Evolutionary conservation across 2,113 vertebrate species (phyloP).

Genomic region (Neotoma lepida): DNA sequence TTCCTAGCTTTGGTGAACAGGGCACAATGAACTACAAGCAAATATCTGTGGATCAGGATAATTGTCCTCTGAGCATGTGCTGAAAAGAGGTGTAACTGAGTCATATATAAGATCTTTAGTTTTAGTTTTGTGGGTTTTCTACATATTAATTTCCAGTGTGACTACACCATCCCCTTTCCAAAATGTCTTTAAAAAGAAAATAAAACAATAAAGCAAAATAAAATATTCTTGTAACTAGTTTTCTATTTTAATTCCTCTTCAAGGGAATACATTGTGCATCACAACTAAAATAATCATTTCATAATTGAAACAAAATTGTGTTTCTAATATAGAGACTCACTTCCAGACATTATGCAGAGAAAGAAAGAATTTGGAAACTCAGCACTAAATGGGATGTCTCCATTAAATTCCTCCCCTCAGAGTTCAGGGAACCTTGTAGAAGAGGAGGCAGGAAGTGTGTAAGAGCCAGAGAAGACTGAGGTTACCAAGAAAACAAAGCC

Average conservation of each 20-base stretch:
- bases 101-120: background rate
- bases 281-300: background rate
- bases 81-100: background rate
- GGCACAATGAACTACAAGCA: background rate
- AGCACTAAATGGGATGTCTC: no score
- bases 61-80: background rate
- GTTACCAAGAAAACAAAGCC: background rate
- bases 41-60: background rate
- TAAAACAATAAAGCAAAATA: background rate
- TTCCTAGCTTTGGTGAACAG: background rate
- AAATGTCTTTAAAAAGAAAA: background rate
- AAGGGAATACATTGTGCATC: background rate
- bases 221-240: background rate
- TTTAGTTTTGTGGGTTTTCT: background rate
- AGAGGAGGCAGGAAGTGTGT: background rate
- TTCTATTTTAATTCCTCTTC: background rate
- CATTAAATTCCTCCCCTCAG: background rate
- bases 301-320: background rate
- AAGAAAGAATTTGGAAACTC: background rate
- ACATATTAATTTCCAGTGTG: background rate
- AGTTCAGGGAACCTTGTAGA: background rate
- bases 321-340: background rate
- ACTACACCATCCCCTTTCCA: background rate
- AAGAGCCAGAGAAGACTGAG: background rate
- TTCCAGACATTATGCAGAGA: background rate